Percentiles rank a stretch among this genome's conserved stretches.
Conservation (phyloP, 1,140 invertebrate species). For the Pomacea maculata region DNA sequence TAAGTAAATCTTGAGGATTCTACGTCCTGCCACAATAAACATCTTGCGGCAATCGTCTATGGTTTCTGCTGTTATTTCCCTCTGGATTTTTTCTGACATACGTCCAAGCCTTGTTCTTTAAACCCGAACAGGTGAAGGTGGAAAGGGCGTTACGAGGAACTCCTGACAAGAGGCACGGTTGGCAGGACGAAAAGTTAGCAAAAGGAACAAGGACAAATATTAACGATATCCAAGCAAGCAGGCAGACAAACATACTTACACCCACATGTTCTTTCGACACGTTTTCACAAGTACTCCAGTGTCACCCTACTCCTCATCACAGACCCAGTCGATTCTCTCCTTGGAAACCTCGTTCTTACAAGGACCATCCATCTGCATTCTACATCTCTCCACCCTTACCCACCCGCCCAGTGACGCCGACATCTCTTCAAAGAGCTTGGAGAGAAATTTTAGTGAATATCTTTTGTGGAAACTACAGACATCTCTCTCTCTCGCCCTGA, state of each 20-base stretch:
- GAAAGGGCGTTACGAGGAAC: no score
- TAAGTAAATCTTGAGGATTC: no score
- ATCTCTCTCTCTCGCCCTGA: no score
- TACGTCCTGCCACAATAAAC: no score
- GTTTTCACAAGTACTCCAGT: neutral
- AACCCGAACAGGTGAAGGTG: neutral
- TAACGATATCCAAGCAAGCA: neutral
- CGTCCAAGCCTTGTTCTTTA: neutral
- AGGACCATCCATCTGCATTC: no score
- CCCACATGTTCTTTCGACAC: neutral
- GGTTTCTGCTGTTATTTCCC: neutral
- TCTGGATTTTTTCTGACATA: neutral
- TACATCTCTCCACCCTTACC: no score
- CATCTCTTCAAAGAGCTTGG: no score
- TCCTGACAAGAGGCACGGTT: neutral
- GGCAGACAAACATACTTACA: constrained; percentile 1
- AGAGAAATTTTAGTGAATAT: no score
- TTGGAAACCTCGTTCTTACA: no score
- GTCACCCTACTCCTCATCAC: neutral
- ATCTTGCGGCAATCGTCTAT: neutral
- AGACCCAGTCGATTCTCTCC: no score
- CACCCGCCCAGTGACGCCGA: no score
- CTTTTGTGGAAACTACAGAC: no score
- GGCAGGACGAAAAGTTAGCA: neutral
- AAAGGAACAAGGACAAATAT: neutral